These are phyloP conservation scores for Pluvialis apricaria DNA, from an alignment of 2,113 vertebrate genomes.

Conservation along the genomic window DNA sequence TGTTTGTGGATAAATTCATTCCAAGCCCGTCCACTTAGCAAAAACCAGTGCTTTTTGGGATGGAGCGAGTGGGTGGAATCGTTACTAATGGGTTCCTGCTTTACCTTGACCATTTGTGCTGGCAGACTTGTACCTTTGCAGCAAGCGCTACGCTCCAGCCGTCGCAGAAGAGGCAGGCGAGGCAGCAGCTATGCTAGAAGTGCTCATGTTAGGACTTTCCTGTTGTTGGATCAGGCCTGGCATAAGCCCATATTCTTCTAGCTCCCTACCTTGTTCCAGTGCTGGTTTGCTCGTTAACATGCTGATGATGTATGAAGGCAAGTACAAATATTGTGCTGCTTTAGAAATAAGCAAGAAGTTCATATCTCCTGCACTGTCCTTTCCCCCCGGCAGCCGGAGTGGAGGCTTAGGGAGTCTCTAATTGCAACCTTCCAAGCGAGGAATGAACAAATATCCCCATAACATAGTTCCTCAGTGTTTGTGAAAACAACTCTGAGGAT, in stretches of 20 bases:
- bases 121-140: not conserved
- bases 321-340: not conserved
- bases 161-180: not conserved
- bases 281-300: not conserved
- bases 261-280: not conserved
- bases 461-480: not conserved
- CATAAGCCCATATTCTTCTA: not conserved
- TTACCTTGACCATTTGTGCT: not conserved
- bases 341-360: not conserved
- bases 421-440: not conserved
- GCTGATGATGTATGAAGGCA: not conserved
- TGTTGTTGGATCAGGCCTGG: not conserved
- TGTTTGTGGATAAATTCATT: not conserved
- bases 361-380: not conserved
- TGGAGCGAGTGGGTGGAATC: not conserved
- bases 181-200: not conserved
- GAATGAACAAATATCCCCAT: not conserved
- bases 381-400: not conserved
- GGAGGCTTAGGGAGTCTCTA: not conserved
- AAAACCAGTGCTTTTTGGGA: not conserved
- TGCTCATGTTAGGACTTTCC: not conserved
- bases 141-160: rapidly evolving
- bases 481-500: not conserved
- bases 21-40: not conserved
- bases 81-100: not conserved